A percentile compares a stretch with the other conserved stretches of the same genome.
These are phyloP conservation scores for Brotula barbata DNA, from an alignment of 2,797 vertebrate species.

Conservation along the genomic window DNA sequence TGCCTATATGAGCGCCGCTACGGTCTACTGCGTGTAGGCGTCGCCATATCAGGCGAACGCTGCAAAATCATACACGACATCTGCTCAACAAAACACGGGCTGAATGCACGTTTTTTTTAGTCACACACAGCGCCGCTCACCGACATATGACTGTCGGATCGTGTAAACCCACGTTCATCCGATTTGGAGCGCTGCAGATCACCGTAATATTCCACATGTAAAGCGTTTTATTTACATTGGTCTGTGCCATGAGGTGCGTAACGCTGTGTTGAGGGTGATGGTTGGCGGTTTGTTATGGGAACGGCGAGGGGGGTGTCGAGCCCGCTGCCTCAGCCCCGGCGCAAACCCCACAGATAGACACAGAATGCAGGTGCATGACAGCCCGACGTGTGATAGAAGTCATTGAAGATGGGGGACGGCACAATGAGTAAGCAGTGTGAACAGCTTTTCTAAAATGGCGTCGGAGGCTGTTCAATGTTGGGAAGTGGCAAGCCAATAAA, in stretches of 20 bases:
- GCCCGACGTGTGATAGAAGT: slow-evolving; percentile 74
- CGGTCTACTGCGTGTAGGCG: slow-evolving; percentile 26
- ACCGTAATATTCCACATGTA: slow-evolving; percentile 17
- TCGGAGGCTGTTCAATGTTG: slow-evolving; percentile 82
- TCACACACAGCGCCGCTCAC: neutral
- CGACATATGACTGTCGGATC: neutral
- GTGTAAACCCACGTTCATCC: neutral
- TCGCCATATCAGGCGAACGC: slow-evolving; percentile 39
- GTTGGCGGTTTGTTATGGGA: slow-evolving; percentile 30
- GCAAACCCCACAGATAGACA: slow-evolving; percentile 53
- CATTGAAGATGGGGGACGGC: slow-evolving; percentile 80
- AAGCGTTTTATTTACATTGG: slow-evolving; percentile 48
- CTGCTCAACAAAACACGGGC: neutral
- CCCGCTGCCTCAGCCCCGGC: slow-evolving; percentile 33
- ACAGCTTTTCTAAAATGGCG: slow-evolving; percentile 89
- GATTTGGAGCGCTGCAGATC: slow-evolving; percentile 23
- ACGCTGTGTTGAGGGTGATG: slow-evolving; percentile 27
- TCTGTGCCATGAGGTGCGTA: slow-evolving; percentile 41
- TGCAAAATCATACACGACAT: slow-evolving; percentile 15
- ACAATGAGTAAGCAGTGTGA: slow-evolving; percentile 83
- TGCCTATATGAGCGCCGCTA: slow-evolving; percentile 25
- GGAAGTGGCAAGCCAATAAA: slow-evolving; percentile 75
- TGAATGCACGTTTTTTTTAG: neutral
- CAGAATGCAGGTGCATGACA: slow-evolving; percentile 76
- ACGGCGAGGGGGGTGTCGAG: slow-evolving; percentile 19